Evolutionary conservation across 1,140 invertebrate species (phyloP).

Genomic region (Aphelenchoides avenae): DNA sequence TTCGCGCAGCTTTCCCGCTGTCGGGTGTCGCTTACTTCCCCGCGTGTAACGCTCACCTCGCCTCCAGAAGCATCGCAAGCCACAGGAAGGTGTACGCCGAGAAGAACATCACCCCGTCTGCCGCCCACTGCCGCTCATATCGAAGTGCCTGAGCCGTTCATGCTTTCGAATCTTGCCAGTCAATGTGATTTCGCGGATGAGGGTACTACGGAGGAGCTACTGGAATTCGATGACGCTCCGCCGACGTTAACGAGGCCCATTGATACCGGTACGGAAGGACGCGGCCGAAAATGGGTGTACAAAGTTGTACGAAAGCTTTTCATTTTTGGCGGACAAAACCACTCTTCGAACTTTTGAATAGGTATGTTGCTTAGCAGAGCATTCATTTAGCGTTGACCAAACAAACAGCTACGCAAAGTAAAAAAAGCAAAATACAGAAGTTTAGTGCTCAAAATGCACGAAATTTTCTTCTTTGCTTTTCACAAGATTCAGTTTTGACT

Average conservation of each 20-base stretch:
- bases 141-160: constrained; percentile 40
- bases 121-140: too few relatives aligned
- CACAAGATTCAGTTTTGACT: too few relatives aligned
- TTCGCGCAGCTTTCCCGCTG: constrained; percentile 16
- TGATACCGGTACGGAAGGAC: constrained; percentile 12
- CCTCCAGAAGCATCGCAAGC: not conserved
- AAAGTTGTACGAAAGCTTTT: too few relatives aligned
- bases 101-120: too few relatives aligned
- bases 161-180: constrained; percentile 46
- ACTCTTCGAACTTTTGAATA: constrained; percentile 17
- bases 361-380: too few relatives aligned
- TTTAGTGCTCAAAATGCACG: too few relatives aligned
- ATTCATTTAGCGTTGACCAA: too few relatives aligned
- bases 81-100: too few relatives aligned
- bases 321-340: constrained; percentile 9
- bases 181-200: not conserved
- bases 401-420: too few relatives aligned
- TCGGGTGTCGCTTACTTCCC: constrained; percentile 13
- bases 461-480: too few relatives aligned
- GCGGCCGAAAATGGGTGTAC: too few relatives aligned
- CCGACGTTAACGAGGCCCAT: not conserved
- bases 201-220: not conserved
- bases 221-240: not conserved
- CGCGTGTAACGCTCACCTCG: constrained; percentile 12
- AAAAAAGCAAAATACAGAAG: too few relatives aligned